Evolutionary conservation across 2,797 vertebrate species (phyloP).

Genomic region (Chelon auratus): DNA sequence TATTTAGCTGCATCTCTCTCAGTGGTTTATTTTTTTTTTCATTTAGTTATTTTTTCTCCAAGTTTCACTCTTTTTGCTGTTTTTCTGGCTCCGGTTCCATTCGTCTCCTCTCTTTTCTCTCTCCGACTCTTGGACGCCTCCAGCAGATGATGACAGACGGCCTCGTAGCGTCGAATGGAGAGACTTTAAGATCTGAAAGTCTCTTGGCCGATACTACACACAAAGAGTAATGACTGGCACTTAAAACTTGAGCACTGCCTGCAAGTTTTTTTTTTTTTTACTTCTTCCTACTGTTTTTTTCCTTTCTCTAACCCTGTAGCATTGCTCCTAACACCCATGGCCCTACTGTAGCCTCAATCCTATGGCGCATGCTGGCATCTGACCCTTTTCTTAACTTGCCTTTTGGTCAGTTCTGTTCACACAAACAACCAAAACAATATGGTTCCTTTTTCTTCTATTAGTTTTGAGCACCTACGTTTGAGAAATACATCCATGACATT

Average conservation of each 20-base stretch:
- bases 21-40: conserved; percentile 41
- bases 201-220: conserved; percentile 57
- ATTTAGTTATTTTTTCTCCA: conserved; percentile 36
- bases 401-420: conserved; percentile 5
- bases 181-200: conserved; percentile 80
- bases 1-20: conserved; percentile 43
- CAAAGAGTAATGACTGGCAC: conserved; percentile 71
- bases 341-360: background rate
- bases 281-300: conserved; percentile 1
- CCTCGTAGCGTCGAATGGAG: conserved; percentile 78
- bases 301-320: conserved; percentile 2
- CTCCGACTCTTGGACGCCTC: conserved; percentile 42
- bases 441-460: background rate
- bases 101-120: conserved; percentile 38
- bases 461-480: no score
- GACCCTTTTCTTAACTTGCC: conserved; percentile 10
- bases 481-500: no score
- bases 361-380: conserved; percentile 16
- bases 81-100: conserved; percentile 32
- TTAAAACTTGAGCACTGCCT: conserved; percentile 35
- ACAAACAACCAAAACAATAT: background rate
- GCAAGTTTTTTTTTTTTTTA: conserved; percentile 4
- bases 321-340: background rate
- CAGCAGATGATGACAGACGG: conserved; percentile 70
- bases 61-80: conserved; percentile 23